A percentile compares a stretch with the other conserved stretches of the same genome.
Conservation (phyloP, 2,113 vertebrate genomes). For the Numida meleagris region DNA sequence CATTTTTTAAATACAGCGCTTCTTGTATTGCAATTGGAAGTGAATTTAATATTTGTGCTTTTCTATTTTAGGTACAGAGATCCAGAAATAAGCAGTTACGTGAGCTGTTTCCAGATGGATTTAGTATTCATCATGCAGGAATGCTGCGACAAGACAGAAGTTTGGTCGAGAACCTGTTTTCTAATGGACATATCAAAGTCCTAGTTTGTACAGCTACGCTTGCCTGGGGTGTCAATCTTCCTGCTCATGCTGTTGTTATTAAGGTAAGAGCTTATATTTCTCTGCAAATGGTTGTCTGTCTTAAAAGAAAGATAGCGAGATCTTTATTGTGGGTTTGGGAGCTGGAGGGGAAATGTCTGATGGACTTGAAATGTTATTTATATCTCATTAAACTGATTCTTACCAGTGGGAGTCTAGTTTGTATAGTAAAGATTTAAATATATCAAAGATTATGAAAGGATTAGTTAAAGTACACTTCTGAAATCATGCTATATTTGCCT, state of each 20-base stretch:
- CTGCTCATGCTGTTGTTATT: slow-evolving; percentile 98
- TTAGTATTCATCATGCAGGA: slow-evolving; percentile 97
- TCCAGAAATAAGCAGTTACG: slow-evolving; percentile 97
- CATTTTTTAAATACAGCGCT: neutral
- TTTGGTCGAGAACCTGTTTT: slow-evolving; percentile 95
- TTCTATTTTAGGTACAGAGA: slow-evolving; percentile 85
- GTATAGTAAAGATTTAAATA: slow-evolving; percentile 79
- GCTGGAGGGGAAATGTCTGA: slow-evolving; percentile 40
- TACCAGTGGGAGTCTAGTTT: slow-evolving; percentile 68
- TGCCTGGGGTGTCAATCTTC: slow-evolving; percentile 99
- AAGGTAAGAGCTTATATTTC: slow-evolving; percentile 83
- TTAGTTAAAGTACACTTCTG: slow-evolving; percentile 81
- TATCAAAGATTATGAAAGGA: slow-evolving; percentile 78
- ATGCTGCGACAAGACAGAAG: slow-evolving; percentile 94
- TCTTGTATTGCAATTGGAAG: neutral
- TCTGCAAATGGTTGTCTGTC: slow-evolving; percentile 30
- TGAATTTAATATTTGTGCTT: neutral
- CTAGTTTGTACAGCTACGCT: slow-evolving; percentile 95
- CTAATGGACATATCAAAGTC: slow-evolving; percentile 92
- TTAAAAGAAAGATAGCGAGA: slow-evolving; percentile 46
- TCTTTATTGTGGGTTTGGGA: slow-evolving; percentile 25
- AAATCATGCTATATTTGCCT: slow-evolving; percentile 79
- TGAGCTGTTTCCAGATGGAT: slow-evolving; percentile 96
- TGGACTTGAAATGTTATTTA: slow-evolving; percentile 71
- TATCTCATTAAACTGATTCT: slow-evolving; percentile 74